A percentile compares a stretch with the other conserved stretches of the same genome.
phyloP scores from a whole-genome alignment of 1,140 invertebrate genomes.

The Meloidogyne exigua region DNA sequence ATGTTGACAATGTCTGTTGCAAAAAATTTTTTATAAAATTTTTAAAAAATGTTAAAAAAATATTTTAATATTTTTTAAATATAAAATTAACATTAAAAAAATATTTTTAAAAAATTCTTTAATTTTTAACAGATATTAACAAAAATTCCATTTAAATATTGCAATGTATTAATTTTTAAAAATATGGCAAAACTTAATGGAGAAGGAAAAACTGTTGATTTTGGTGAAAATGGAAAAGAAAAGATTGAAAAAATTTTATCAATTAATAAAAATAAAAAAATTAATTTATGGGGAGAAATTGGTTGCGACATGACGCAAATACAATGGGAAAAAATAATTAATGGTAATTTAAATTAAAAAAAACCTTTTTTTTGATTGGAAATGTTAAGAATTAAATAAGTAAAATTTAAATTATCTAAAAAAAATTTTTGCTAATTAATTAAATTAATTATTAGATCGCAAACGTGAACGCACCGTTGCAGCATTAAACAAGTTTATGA shows the following conservation, averaged over 20 bases:
- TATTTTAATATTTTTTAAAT: neutral
- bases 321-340: neutral
- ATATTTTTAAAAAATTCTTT: no score
- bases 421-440: neutral
- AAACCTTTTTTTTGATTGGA: no score
- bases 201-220: neutral
- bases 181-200: neutral
- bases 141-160: neutral
- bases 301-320: neutral
- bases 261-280: neutral
- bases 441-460: neutral
- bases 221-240: neutral
- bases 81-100: neutral
- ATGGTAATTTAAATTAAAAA: neutral
- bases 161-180: neutral
- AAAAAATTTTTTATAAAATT: neutral
- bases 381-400: no score
- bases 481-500: conserved; percentile 6
- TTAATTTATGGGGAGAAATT: conserved; percentile 1
- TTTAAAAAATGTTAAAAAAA: neutral
- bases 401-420: no score
- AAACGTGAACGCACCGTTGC: neutral
- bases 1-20: neutral
- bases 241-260: neutral
- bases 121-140: neutral